phyloP scores from a whole-genome alignment of 35 echinoderm and acorn worm species.

The Stichopus chloronotus region DNA sequence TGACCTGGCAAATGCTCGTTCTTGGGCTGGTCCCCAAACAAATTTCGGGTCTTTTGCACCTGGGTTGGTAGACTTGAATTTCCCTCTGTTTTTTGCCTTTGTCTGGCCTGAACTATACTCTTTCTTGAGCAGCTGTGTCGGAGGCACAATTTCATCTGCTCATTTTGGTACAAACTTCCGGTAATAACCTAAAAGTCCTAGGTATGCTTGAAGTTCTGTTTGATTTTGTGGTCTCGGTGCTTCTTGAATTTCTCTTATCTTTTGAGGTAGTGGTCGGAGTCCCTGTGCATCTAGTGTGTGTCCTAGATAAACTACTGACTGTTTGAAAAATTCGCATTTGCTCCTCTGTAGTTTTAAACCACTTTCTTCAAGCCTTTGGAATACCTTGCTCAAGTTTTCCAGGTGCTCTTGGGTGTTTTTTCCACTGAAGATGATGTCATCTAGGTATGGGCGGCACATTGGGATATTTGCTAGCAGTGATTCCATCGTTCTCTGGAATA shows the following conservation, averaged over 20 bases:
- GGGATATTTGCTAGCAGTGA: neutral
- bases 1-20: conserved; percentile 42
- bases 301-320: conserved; percentile 61
- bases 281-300: conserved; percentile 48
- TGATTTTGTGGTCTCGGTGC: conserved; percentile 46
- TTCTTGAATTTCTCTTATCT: conserved; percentile 61
- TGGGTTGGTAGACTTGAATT: neutral
- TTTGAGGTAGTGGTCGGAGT: conserved; percentile 55
- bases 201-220: conserved; percentile 53
- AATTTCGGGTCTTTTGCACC: conserved; percentile 50
- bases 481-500: conserved; percentile 54
- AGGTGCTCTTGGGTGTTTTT: conserved; percentile 31
- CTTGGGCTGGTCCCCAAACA: conserved; percentile 17
- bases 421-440: conserved; percentile 50
- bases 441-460: neutral
- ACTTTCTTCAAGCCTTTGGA: conserved; percentile 50
- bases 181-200: conserved; percentile 54
- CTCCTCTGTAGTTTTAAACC: conserved; percentile 49
- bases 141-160: conserved; percentile 10
- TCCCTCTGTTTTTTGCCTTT: neutral
- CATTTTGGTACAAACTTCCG: conserved; percentile 35
- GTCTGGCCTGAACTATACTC: conserved; percentile 36
- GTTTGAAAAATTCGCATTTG: conserved; percentile 66
- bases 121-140: conserved; percentile 40
- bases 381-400: conserved; percentile 39